phyloP scores from a whole-genome alignment of 2,797 vertebrate species.

The Phrynocephalus vlangalii region DNA sequence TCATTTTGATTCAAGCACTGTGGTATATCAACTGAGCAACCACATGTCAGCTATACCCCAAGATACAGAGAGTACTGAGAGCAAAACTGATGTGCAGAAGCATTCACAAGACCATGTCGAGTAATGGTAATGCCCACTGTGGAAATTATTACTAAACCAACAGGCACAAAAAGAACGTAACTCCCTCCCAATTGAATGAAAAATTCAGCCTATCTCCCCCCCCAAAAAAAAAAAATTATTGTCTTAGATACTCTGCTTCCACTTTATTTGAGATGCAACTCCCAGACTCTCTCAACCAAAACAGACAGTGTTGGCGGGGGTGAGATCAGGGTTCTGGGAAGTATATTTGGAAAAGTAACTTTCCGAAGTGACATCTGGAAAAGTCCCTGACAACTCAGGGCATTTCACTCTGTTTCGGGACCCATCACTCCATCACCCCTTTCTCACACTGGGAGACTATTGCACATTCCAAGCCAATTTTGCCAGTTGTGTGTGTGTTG shows the following conservation, averaged over 20 bases:
- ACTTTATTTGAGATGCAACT: not conserved
- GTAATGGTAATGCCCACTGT: not conserved
- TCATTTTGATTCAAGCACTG: not conserved
- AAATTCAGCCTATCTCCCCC: too few species aligned
- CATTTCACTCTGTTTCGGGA: not conserved
- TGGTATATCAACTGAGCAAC: not conserved
- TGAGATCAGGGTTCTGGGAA: too few species aligned
- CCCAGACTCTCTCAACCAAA: too few species aligned
- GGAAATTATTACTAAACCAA: not conserved
- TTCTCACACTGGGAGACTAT: constrained; percentile 10
- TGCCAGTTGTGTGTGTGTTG: not conserved
- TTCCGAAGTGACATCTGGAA: not conserved
- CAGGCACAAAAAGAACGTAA: not conserved
- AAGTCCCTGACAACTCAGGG: not conserved
- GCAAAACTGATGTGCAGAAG: not conserved
- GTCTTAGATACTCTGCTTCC: not conserved
- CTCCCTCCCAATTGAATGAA: not conserved
- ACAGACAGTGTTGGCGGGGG: too few species aligned
- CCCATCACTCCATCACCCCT: not conserved
- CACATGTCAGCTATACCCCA: not conserved
- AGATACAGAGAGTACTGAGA: not conserved
- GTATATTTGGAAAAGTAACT: not conserved
- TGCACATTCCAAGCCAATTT: not conserved
- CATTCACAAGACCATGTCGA: not conserved
- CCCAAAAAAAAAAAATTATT: not conserved